Evolutionary conservation across 2,113 vertebrate species (phyloP), one percentile per base, ranked within the genome.

Genomic region (Halcyon malimbica): DNA sequence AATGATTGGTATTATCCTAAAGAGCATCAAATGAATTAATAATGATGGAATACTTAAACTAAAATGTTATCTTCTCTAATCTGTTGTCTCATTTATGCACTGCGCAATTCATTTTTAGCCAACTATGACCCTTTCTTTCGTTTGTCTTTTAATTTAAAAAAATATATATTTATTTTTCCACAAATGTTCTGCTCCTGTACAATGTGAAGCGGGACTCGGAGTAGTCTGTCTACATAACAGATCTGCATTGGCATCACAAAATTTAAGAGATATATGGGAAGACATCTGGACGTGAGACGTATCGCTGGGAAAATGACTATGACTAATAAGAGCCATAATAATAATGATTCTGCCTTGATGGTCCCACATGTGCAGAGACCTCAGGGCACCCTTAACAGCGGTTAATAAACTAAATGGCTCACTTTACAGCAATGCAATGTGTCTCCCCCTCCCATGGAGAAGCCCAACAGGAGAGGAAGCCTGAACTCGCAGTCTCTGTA

Each of bases 11-110:
- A 97, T 97, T 97, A 97, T 97, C 96, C 95, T 97, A 97, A 98
- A 96, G 95, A 96, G 94, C 93, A 91, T 87, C 96, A 97, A 98
- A 97, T 96, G 96, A 98, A 97, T 98, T 97, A 97, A 97, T 97
- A 98, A 97, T 95, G 93, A 97, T 69, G 84, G 80, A 96, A 96
- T 90, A 95, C 90, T 98, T 97, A 97, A 97, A 96, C 93, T 96
- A 94, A 97, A 94, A 96, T 1, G 25, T 80, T 95, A 81, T 96
- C 81, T 87, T 81, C 91, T 90, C 91, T 96, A 96, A 95, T 96
- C 95, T 95, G 82, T 97, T 96, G 89, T 95, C 93, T 93, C 73
- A 76, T 95, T 65, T 75, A 78, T 19, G 63, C 91, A 65, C 86
- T 86, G 93, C 21, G 12, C 92, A 77, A 96, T 95, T 97, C 77